Evolutionary conservation across 2,113 vertebrate species (phyloP).

Genomic region (Eptesicus fuscus): DNA sequence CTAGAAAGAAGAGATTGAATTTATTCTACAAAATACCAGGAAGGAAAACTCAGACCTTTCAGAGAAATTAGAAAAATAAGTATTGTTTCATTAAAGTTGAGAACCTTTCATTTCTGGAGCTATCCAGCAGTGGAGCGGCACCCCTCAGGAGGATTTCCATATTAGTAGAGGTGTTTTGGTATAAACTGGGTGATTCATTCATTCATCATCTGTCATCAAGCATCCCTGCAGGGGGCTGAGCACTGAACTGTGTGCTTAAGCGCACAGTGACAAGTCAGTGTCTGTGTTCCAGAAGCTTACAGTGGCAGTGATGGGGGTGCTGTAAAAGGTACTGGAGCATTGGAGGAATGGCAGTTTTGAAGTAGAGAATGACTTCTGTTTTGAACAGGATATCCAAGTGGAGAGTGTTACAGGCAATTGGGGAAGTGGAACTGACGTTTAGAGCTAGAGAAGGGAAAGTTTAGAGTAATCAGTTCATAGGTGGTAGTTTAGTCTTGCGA

Average conservation of each 20-base stretch:
- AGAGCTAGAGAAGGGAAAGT: background rate
- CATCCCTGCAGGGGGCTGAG: background rate
- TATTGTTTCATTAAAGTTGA: background rate
- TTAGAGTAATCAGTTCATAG: background rate
- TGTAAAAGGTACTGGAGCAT: background rate
- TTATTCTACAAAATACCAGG: background rate
- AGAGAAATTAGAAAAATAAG: background rate
- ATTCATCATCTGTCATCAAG: background rate
- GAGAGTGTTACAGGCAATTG: background rate
- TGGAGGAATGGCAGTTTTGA: background rate
- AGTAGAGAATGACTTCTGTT: background rate
- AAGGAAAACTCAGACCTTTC: background rate
- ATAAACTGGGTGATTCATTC: background rate
- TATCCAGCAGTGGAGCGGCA: background rate
- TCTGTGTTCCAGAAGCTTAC: background rate
- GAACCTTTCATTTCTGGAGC: background rate
- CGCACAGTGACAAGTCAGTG: background rate
- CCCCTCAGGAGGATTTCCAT: background rate
- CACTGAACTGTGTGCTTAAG: background rate
- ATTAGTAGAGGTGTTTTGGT: background rate
- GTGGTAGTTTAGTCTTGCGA: background rate
- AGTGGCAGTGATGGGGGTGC: background rate
- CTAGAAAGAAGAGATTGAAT: background rate
- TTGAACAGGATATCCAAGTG: background rate
- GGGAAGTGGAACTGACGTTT: background rate